These are phyloP conservation scores for Epirrita christyi DNA, from an alignment of 2,888 invertebrate genomes.

Conservation along the genomic window DNA sequence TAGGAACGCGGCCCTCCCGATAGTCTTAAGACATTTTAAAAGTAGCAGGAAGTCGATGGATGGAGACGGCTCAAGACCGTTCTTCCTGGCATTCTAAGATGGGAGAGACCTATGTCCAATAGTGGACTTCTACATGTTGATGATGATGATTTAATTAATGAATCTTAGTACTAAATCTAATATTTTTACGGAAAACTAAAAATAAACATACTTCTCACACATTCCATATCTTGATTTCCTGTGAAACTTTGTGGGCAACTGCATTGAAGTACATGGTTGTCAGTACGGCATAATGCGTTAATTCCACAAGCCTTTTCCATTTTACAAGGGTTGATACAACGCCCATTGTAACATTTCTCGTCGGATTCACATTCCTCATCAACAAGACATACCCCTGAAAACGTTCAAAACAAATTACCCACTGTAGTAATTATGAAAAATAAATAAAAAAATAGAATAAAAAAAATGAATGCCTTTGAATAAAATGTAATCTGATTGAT, in stretches of 20 bases:
- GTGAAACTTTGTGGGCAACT: conserved; percentile 94
- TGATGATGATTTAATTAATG: no score
- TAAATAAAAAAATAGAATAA: not conserved
- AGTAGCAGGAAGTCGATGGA: no score
- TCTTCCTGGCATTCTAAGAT: no score
- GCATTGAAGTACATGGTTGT: conserved; percentile 91
- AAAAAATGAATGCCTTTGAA: not conserved
- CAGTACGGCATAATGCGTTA: conserved; percentile 90
- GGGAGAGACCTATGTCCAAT: no score
- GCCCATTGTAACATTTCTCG: conserved; percentile 93
- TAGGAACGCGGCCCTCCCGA: no score
- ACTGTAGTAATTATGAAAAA: no score
- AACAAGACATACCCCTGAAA: conserved; percentile 89
- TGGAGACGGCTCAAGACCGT: no score
- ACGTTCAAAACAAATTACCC: conserved; percentile 1
- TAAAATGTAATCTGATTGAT: not conserved
- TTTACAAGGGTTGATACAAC: conserved; percentile 92
- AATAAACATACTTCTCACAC: conserved; percentile 88
- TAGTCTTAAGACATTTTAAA: no score
- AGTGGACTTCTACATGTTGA: no score
- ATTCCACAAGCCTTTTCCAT: conserved; percentile 92
- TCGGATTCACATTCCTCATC: conserved; percentile 91
- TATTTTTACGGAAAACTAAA: no score
- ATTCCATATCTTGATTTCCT: conserved; percentile 93
- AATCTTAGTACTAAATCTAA: no score